These are phyloP conservation scores for Calidris pugnax DNA, from an alignment of 2,113 vertebrate species.

Conservation along the genomic window DNA sequence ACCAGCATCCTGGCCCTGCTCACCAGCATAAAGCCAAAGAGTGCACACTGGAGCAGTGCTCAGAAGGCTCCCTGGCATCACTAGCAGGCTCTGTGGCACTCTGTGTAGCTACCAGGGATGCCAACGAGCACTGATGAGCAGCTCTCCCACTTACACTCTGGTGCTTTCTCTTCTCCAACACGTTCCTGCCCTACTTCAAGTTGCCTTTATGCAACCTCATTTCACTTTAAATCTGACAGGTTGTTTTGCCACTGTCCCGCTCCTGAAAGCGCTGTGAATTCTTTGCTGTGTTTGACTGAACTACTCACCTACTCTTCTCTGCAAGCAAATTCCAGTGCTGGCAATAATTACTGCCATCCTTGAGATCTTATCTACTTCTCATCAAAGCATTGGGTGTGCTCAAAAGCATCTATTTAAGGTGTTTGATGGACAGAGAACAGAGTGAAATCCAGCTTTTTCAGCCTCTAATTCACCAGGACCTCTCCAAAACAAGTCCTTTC, in stretches of 20 bases:
- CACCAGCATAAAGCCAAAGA: not conserved
- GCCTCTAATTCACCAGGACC: not conserved
- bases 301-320: not conserved
- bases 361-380: not conserved
- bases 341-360: not conserved
- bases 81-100: not conserved
- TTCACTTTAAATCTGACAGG: not conserved
- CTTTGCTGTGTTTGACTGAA: not conserved
- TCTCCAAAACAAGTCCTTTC: not conserved
- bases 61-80: not conserved
- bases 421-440: not conserved
- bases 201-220: not conserved
- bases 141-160: not conserved
- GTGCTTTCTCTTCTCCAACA: not conserved
- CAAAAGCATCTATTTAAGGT: not conserved
- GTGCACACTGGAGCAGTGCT: not conserved
- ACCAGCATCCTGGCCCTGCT: not conserved
- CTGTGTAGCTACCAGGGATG: not conserved
- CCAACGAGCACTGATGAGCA: fast-evolving
- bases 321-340: not conserved
- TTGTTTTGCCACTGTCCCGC: not conserved
- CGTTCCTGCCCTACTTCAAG: not conserved
- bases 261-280: not conserved
- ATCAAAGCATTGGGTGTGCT: not conserved
- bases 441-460: not conserved